A percentile compares a stretch with the other conserved stretches of the same genome.
Evolutionary conservation across 92 coral and sea anemone genomes (phyloP).

Genomic region (Meandrina meandrites): DNA sequence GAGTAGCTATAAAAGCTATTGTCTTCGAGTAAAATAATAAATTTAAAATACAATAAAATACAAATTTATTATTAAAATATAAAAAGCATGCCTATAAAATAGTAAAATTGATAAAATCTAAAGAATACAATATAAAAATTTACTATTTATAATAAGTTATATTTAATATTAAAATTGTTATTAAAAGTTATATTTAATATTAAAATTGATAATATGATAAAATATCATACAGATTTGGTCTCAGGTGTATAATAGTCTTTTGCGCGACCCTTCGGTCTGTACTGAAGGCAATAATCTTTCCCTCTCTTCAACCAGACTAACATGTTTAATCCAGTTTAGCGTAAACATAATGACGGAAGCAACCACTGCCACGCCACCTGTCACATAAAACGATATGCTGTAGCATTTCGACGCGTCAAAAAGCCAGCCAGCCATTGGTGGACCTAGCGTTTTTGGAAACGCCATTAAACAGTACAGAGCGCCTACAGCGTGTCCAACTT

Average conservation of each 20-base stretch:
- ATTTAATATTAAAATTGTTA: no score
- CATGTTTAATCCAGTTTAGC: constrained; percentile 7
- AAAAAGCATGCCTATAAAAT: no score
- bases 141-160: no score
- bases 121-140: no score
- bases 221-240: neutral
- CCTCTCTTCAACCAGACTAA: neutral
- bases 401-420: constrained; percentile 51
- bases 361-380: constrained; percentile 47
- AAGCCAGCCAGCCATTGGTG: constrained; percentile 73
- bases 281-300: constrained; percentile 1
- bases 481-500: constrained; percentile 67
- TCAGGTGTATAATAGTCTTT: neutral
- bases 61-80: no score
- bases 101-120: no score
- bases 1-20: no score
- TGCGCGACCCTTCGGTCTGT: constrained; percentile 2
- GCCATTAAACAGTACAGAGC: constrained; percentile 69
- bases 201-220: no score
- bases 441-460: constrained; percentile 74
- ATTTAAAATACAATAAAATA: no score
- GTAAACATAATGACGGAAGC: constrained; percentile 47
- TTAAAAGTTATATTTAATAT: no score
- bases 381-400: constrained; percentile 59
- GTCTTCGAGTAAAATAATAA: no score